Percentiles rank a stretch among this genome's conserved stretches.
Conservation (phyloP, 2,888 invertebrate genomes). For the Erynnis tages region DNA sequence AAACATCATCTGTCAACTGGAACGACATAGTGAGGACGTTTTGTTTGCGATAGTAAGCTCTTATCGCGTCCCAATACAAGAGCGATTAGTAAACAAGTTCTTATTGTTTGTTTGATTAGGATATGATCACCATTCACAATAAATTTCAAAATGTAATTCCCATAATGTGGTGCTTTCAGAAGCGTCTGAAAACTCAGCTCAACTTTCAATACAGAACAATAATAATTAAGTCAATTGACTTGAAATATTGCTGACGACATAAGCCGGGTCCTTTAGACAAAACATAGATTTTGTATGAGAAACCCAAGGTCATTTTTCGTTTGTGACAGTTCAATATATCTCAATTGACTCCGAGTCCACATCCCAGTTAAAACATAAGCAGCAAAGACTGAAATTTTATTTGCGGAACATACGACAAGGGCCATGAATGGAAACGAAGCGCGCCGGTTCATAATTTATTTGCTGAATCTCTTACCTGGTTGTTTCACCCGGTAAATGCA, state of each 20-base stretch:
- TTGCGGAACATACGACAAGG: slow-evolving; percentile 36
- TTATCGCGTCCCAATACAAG: slow-evolving; percentile 48
- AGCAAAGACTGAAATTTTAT: slow-evolving; percentile 31
- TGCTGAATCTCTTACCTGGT: slow-evolving; percentile 59
- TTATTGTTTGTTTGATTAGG: slow-evolving; percentile 25
- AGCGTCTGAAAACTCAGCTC: too few species aligned
- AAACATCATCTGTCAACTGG: slow-evolving; percentile 74
- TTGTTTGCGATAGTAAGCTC: slow-evolving; percentile 64
- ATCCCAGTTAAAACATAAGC: background rate
- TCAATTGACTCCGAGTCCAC: too few species aligned
- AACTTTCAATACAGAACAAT: too few species aligned
- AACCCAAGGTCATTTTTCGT: too few species aligned
- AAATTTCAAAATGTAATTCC: too few species aligned
- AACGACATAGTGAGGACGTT: slow-evolving; percentile 63
- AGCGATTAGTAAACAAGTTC: slow-evolving; percentile 30
- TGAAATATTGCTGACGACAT: too few species aligned
- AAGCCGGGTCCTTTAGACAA: too few species aligned
- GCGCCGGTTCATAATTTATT: slow-evolving; percentile 57
- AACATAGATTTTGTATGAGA: too few species aligned
- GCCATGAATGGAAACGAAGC: slow-evolving; percentile 44
- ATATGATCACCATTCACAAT: too few species aligned
- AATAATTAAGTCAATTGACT: too few species aligned
- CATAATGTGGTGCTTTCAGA: too few species aligned
- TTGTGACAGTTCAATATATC: too few species aligned
- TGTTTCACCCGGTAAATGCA: slow-evolving; percentile 67